These are phyloP conservation scores for Ormyrus pomaceus DNA, from an alignment of 2,888 invertebrate genomes.

Conservation along the genomic window DNA sequence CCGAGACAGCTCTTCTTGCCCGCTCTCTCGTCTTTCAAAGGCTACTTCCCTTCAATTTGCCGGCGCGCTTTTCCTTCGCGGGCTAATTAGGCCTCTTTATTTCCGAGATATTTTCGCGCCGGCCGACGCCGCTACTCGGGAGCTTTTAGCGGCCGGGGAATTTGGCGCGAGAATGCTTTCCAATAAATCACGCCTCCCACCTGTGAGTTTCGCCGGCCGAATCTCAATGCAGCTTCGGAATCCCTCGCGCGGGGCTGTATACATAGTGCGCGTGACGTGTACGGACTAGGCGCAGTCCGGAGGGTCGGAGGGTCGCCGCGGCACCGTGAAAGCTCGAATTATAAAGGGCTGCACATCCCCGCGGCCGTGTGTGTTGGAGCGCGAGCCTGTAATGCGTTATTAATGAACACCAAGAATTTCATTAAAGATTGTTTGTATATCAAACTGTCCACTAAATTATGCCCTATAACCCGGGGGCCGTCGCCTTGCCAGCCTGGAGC, in stretches of 20 bases:
- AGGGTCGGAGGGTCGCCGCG: background rate
- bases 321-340: conserved; percentile 57
- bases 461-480: conserved; percentile 70
- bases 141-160: conserved; percentile 11
- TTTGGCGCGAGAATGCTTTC: conserved; percentile 40
- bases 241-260: background rate
- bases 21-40: conserved; percentile 50
- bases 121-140: background rate
- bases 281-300: background rate
- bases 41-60: conserved; percentile 30
- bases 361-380: conserved; percentile 49
- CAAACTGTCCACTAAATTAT: conserved; percentile 81
- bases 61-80: background rate
- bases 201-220: conserved; percentile 46
- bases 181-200: conserved; percentile 46
- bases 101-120: background rate
- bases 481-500: conserved; percentile 5
- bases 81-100: conserved; percentile 1
- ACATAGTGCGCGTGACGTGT: background rate
- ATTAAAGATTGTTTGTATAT: conserved; percentile 82
- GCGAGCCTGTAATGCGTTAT: conserved; percentile 79
- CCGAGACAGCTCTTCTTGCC: conserved; percentile 43
- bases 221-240: conserved; percentile 38
- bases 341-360: conserved; percentile 56
- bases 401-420: conserved; percentile 83